Conservation (phyloP, 2,113 vertebrate genomes). For the Datnioides undecimradiatus region DNA sequence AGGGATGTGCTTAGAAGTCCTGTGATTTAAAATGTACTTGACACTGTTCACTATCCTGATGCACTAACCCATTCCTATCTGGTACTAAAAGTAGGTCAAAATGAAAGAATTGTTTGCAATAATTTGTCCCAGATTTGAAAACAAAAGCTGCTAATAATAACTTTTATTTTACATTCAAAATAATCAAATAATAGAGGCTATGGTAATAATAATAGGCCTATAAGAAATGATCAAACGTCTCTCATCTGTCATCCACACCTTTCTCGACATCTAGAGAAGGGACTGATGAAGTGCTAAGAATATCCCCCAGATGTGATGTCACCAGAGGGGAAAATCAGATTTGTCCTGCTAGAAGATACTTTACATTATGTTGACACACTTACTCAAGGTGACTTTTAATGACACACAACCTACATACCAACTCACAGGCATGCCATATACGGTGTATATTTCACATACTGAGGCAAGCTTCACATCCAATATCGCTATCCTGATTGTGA, state of each 20-base stretch:
- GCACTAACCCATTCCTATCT: not conserved
- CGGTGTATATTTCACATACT: slow-evolving; percentile 17
- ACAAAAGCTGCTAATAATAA: slow-evolving; percentile 23
- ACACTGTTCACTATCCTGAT: not conserved
- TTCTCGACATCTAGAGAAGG: slow-evolving; percentile 38
- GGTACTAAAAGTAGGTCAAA: slow-evolving; percentile 27
- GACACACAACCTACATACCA: slow-evolving; percentile 60
- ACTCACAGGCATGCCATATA: not conserved
- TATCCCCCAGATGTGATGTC: slow-evolving; percentile 74
- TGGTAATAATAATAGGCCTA: not conserved
- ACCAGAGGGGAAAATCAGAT: slow-evolving; percentile 66
- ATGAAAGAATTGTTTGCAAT: not conserved
- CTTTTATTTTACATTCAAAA: not conserved
- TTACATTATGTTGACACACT: slow-evolving; percentile 79
- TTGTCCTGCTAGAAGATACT: slow-evolving; percentile 65
- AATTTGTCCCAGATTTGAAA: slow-evolving; percentile 28
- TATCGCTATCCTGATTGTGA: slow-evolving; percentile 11
- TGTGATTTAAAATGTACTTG: slow-evolving; percentile 3
- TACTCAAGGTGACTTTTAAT: slow-evolving; percentile 81
- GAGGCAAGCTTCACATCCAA: slow-evolving; percentile 8
- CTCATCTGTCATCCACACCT: slow-evolving; percentile 44
- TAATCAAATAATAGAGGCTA: not conserved
- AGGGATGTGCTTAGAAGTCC: not conserved
- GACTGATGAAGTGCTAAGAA: slow-evolving; percentile 75
- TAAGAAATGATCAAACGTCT: slow-evolving; percentile 6